Evolutionary conservation across 2,113 vertebrate genomes (phyloP), one percentile per base, ranked within the genome.

Genomic region (Parus major): DNA sequence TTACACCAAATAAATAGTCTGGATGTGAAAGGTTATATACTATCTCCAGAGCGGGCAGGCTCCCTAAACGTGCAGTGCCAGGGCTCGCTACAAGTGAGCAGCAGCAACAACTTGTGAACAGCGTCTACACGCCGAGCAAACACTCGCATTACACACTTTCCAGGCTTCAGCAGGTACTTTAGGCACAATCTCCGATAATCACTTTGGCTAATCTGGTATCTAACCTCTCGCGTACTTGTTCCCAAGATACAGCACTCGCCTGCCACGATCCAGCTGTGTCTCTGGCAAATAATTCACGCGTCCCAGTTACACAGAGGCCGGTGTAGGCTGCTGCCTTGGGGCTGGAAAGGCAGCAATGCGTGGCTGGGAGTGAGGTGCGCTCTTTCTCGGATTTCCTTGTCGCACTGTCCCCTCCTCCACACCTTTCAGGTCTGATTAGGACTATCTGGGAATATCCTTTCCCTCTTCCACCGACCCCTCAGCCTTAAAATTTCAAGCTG

Each of bases 1-100:
- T 77, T 91, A 91, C 83, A 91, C 64, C 88, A 94, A 93, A 96
- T 92, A 97, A 96, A 96, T 89, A 87, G 86, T 77, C 82, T 88
- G 92, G 59, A 76, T 93, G 94, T 91, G 94, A 97, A 94, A 93
- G 86, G 86, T 84, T 93, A 69, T 85, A 65, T 49, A 59, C 73
- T 91, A 83, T 95, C 82, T 96, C 63, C 88, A 59, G 68, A 8
- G 31, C 75, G 63, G 60, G 29, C 68, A 71, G 84, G 28, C 39
- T 89, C 73, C 69, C 66, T 50, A 94, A 50, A 87, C 8, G 23
- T n/a, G 64, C 84, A 36, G 13, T 86, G 55, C 82, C 47, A 85
- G 56, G 79, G 86, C 79, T 92, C n/a, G 7, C 85, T 95, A 36
- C 68, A 86, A 75, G 88, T 49, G 49, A 90, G 79, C 64, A 91